phyloP scores from a whole-genome alignment of 53 echinoderm and acorn worm genomes.

The Luidia sarsii region DNA sequence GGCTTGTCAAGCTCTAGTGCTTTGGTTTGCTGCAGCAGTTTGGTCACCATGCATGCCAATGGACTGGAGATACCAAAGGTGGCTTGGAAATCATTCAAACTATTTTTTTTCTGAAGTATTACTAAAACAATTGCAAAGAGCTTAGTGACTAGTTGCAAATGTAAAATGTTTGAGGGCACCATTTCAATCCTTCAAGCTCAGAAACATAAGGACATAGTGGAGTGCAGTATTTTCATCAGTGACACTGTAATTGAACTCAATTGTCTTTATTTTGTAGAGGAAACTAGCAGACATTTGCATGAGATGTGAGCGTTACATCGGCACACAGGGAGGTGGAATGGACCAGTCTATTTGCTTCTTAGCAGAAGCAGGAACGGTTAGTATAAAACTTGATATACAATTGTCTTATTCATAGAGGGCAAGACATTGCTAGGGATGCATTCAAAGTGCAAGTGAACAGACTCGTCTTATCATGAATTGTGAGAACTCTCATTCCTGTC shows the following conservation, averaged over 20 bases:
- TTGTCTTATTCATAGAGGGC: too few species aligned
- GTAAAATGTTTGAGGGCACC: too few species aligned
- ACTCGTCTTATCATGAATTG: too few species aligned
- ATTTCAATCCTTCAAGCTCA: not conserved
- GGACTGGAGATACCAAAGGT: constrained; percentile 78
- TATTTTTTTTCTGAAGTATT: too few species aligned
- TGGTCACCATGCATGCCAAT: constrained; percentile 87
- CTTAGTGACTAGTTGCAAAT: too few species aligned
- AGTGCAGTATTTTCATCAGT: not conserved
- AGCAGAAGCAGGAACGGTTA: constrained; percentile 88
- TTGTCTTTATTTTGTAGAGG: constrained; percentile 34
- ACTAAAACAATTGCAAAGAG: too few species aligned
- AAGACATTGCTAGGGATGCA: too few species aligned
- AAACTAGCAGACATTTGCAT: constrained; percentile 93
- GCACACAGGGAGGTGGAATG: constrained; percentile 97
- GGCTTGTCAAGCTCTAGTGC: constrained; percentile 97
- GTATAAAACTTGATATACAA: too few species aligned
- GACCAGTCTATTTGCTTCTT: constrained; percentile 97
- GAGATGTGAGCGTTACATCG: constrained; percentile 93
- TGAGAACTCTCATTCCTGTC: too few species aligned
- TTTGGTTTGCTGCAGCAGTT: constrained; percentile 88
- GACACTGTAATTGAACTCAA: too few species aligned
- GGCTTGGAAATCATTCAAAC: too few species aligned
- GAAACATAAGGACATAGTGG: not conserved
- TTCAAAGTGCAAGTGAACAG: too few species aligned